A percentile compares a stretch with the other conserved stretches of the same genome.
These are phyloP conservation scores for Sarcophaga peregrina DNA, from an alignment of 1,140 invertebrate genomes.

Conservation along the genomic window DNA sequence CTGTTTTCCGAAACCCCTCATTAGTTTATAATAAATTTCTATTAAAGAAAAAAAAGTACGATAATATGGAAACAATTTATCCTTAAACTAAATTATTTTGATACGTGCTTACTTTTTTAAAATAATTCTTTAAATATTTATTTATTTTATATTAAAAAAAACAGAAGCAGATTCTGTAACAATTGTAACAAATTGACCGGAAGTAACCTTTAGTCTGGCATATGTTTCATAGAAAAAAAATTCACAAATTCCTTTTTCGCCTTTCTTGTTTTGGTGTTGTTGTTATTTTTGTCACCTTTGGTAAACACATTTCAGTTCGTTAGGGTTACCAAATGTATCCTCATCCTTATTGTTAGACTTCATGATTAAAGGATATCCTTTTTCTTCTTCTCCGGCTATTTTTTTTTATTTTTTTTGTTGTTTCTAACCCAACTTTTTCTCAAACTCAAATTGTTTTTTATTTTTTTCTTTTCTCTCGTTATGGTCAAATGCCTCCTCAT, in stretches of 20 bases:
- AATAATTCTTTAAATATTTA: conserved; percentile 22
- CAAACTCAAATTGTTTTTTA: not conserved
- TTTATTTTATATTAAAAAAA: not conserved
- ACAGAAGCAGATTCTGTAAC: not conserved
- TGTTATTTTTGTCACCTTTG: conserved; percentile 22
- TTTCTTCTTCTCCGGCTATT: conserved; percentile 21
- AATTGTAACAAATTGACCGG: conserved; percentile 40
- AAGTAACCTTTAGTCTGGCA: conserved; percentile 40
- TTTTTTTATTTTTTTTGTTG: not conserved
- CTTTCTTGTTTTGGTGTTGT: too few relatives aligned
- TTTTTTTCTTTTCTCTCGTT: not conserved
- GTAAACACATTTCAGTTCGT: conserved; percentile 8
- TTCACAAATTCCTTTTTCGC: not conserved
- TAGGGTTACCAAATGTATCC: not conserved
- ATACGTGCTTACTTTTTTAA: not conserved
- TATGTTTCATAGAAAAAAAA: conserved; percentile 35
- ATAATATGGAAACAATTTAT: too few relatives aligned
- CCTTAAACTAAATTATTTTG: not conserved
- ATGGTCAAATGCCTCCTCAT: not conserved
- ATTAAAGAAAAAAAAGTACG: too few relatives aligned
- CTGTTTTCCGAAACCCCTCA: too few relatives aligned
- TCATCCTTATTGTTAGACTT: not conserved
- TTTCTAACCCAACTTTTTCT: not conserved
- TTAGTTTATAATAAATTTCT: too few relatives aligned
- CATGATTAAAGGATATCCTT: conserved; percentile 32